Conservation (phyloP, 1,140 invertebrate species). For the Procambarus virginalis region DNA sequence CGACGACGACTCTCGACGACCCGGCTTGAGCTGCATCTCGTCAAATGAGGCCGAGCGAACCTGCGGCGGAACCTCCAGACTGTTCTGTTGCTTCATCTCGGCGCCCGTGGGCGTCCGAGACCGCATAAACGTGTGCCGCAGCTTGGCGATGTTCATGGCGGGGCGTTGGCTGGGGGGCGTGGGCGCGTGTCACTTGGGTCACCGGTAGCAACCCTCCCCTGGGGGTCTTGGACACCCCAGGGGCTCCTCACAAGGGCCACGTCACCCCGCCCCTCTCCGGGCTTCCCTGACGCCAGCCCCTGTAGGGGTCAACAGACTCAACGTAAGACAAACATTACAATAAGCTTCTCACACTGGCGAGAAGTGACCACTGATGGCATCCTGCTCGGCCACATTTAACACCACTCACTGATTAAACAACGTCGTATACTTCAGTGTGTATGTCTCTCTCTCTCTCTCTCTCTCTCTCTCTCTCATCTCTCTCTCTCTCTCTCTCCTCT, state of each 20-base stretch:
- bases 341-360: neutral
- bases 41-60: conserved; percentile 89
- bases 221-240: conserved; percentile 65
- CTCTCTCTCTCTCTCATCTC: too few species aligned
- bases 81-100: conserved; percentile 92
- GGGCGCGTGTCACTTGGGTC: conserved; percentile 38
- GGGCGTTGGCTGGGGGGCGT: conserved; percentile 31
- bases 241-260: conserved; percentile 59
- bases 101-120: conserved; percentile 89
- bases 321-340: neutral
- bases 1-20: conserved; percentile 74
- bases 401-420: neutral
- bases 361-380: neutral
- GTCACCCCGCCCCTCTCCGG: conserved; percentile 66
- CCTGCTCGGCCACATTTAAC: neutral
- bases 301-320: neutral
- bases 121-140: conserved; percentile 89
- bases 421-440: too few species aligned
- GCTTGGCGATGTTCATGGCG: conserved; percentile 77
- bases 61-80: conserved; percentile 90
- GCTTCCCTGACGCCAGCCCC: conserved; percentile 58
- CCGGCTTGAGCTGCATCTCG: conserved; percentile 87
- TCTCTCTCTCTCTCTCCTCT: too few species aligned
- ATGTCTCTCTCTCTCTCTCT: too few species aligned
- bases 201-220: conserved; percentile 39